Base-by-base conservation (phyloP, 1,140 invertebrate species). In the Drosophila prosaltans region DNA sequence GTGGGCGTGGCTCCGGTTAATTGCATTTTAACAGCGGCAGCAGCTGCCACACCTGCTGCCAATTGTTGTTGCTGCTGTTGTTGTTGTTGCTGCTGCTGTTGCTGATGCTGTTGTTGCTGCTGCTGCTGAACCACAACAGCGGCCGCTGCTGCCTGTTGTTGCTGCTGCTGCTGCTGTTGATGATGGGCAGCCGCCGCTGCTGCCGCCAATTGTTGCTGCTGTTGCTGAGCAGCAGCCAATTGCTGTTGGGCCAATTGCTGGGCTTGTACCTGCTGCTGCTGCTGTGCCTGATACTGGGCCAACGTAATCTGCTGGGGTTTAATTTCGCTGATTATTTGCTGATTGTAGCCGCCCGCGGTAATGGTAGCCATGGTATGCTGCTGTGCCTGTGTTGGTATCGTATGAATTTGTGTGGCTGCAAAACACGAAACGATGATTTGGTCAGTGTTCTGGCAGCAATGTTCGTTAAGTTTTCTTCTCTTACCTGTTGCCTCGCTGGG, bases 231-330 rank as follows among this genome's bases (percentile, higher is more conserved):
- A 9, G 77, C 74, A 0, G 72, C 74, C 40, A 72, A 69, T 32
- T 72, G 69, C 3, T 78, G 73, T 9, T 79, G 79, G 0, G 83
- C 83, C 39, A 90, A 78, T 0, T 84, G 82, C 8, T 91, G 89
- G 0, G 86, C 86, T 0, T 83, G 72, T 0, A 81, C 73, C 10
- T 88, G 90, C 40, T 90, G 82, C 32, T 90, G 80, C 74, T 91
- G 90, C 57, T 91, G 90, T 6, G 91, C 90, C 74, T 92, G 91
- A 45, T 92, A 92, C 51, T 92, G 91, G 7, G 90, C 90, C 51
- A 92, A 57, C 1, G 90, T 91, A n/a, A 92, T 92, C 68, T 92
- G 91, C 63, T 91, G 91, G 1, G 91, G 90, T 65, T 92, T 92
- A 16, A 92, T 92, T 55, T 92, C 91, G 58, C 91, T 91, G 48